These are phyloP conservation scores for Drosophila gaucha DNA, from an alignment of 2,888 invertebrate species.

Conservation along the genomic window DNA sequence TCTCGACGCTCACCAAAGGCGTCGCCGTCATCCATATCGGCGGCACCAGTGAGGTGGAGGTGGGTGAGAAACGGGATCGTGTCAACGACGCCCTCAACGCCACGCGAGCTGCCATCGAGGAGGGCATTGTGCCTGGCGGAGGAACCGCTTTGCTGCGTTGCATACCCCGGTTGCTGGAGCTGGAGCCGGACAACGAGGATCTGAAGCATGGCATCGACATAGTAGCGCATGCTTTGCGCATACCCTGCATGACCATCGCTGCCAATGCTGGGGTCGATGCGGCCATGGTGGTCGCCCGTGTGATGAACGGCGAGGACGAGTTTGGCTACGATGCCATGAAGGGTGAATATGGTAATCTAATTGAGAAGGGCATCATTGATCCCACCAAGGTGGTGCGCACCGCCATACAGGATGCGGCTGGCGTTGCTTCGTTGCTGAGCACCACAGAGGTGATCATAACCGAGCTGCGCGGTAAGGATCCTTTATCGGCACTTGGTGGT, in stretches of 20 bases:
- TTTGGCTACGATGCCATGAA: constrained; percentile 95
- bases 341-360: constrained; percentile 94
- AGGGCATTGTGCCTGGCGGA: constrained; percentile 98
- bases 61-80: constrained; percentile 97
- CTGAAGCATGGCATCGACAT: constrained; percentile 89
- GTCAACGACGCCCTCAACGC: constrained; percentile 97
- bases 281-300: constrained; percentile 95
- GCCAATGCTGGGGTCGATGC: constrained; percentile 96
- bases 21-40: constrained; percentile 93
- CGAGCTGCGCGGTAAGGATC: constrained; percentile 94
- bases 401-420: constrained; percentile 96
- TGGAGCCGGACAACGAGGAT: constrained; percentile 85
- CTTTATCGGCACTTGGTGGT: constrained; percentile 87
- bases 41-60: constrained; percentile 95
- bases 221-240: constrained; percentile 89
- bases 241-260: constrained; percentile 95
- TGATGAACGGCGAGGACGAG: constrained; percentile 90
- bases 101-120: constrained; percentile 97
- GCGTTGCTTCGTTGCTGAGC: constrained; percentile 96
- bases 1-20: constrained; percentile 95
- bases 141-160: constrained; percentile 95
- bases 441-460: constrained; percentile 98
- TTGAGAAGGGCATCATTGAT: constrained; percentile 96
- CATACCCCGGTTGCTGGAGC: constrained; percentile 88
- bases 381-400: constrained; percentile 96